Conservation (phyloP, 2,888 invertebrate genomes). For the Piscicola geometra region DNA sequence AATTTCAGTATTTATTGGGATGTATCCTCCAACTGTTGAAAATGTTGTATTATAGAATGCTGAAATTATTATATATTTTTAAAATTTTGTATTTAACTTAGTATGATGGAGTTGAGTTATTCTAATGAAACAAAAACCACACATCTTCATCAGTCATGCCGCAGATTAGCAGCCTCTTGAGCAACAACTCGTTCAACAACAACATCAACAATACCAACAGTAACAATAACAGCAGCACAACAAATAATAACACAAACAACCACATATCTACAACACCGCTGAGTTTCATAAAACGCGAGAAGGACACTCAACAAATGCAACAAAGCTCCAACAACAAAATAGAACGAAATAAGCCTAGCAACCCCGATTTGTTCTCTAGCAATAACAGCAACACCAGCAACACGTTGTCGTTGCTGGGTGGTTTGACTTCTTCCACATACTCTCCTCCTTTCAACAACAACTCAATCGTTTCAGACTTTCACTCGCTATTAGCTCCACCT, state of each 20-base stretch:
- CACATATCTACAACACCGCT: not conserved
- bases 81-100: too few relatives aligned
- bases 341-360: not conserved
- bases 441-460: conserved; percentile 8
- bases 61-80: too few relatives aligned
- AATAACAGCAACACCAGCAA: conserved; percentile 9
- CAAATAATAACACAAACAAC: not conserved
- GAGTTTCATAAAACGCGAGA: conserved; percentile 3
- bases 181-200: conserved; percentile 8
- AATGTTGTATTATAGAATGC: too few relatives aligned
- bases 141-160: conserved; percentile 19
- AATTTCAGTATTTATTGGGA: too few relatives aligned
- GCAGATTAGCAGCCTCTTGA: conserved; percentile 28
- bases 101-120: too few relatives aligned
- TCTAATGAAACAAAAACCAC: too few relatives aligned
- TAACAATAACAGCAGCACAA: not conserved
- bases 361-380: not conserved
- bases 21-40: too few relatives aligned
- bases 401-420: conserved; percentile 26
- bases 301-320: not conserved
- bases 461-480: conserved; percentile 30
- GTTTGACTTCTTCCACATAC: conserved; percentile 11
- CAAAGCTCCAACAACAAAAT: conserved; percentile 4
- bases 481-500: conserved; percentile 25
- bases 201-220: not conserved